Base-by-base conservation (phyloP, 2,113 vertebrate genomes). In the Oncorhynchus kisutch region DNA sequence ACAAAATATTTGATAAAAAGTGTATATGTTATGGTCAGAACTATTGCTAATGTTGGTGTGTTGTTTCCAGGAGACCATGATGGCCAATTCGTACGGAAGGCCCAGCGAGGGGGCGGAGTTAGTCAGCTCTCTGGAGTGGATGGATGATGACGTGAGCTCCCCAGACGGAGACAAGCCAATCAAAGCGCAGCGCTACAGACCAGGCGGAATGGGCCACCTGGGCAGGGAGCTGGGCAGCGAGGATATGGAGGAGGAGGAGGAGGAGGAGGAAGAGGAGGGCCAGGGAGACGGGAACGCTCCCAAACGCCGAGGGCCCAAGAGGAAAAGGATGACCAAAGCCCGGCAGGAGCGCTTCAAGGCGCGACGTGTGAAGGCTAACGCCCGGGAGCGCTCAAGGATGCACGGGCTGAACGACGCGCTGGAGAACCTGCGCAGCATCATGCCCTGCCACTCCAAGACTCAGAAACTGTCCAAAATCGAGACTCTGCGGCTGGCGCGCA, bases 381-480 rank as follows among this genome's bases (percentile, higher is more conserved):
- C 97, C 64, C 91, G 98, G 60, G 98, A 99, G 81, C 91, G 98
- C 45, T 95, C 95, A 0, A 85, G 98, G 34, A 99, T 99, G 98
- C 98, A 99, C 0, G 98, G 98, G 0, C 89, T 99, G 2, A 99
- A 99, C 0, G 97, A 98, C 4, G 97, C 98, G 0, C 90, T 99
- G 68, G 97, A 99, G 80, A 98, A 94, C 90, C 91, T 99, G 80
- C 89, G 98, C 59, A 88, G 84, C 80, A 97, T 99, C 73, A 98
- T 99, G 97, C 98, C 98, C 20, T 99, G 98, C 71, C 98, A 98
- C 87, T 99, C 98, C 83, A 99, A 99, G 79, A 99, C 97, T 0
- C 98, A 99, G 81, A 99, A 99, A 72, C 87, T 99, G 31, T 99
- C 97, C 79, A 99, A 99, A 88, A 99, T 99, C 0, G 98, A 99